Base-by-base conservation (phyloP, 1,140 invertebrate species). In the Calliopsis andreniformis region DNA sequence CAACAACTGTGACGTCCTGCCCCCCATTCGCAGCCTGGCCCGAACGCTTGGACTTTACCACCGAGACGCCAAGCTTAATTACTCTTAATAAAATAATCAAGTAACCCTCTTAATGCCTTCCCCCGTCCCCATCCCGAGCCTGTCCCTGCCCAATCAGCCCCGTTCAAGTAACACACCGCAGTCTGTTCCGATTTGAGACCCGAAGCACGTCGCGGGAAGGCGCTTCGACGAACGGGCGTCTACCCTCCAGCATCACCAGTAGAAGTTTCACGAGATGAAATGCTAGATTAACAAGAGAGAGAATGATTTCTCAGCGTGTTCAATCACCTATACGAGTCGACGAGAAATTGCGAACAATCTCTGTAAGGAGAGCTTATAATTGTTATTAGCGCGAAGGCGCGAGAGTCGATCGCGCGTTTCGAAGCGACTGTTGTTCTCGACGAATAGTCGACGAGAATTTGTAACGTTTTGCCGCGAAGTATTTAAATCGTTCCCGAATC, bases 1-100 rank as follows among this genome's bases (percentile, higher is more conserved):
- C 90, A 92, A 91, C 96, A 97, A 92, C 96, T 97, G 94, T 97
- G 96, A 97, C 94, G 93, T 93, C 93, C 93, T 93, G 94, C 94
- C 92, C 92, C 88, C 85, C 82, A 87, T 79, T 86, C 83, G 82
- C 85, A 88, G 43, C 72, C 87, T 23, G 86, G 85, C 81, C 87
- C 89, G 45, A 91, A 91, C 76, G 83, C 90, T 75, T 92, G 91
- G 91, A 91, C 90, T 47, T 73, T 92, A 64, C 91, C 91, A 62
- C 89, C 90, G 67, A 88, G 90, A 82, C 89, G 87, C 83, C 86
- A 89, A 69, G 88, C 89, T 84, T 91, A 90, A 87, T 80, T 80
- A 68, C 77, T 79, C 76, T 82, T 53, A 76, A 83, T 83, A 82
- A 79, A 88, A 81, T 66, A 82, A 89, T 79, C 80, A 78, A 84